Evolutionary conservation across 2,888 invertebrate genomes (phyloP).

Genomic region (Pristionchus arcanus): DNA sequence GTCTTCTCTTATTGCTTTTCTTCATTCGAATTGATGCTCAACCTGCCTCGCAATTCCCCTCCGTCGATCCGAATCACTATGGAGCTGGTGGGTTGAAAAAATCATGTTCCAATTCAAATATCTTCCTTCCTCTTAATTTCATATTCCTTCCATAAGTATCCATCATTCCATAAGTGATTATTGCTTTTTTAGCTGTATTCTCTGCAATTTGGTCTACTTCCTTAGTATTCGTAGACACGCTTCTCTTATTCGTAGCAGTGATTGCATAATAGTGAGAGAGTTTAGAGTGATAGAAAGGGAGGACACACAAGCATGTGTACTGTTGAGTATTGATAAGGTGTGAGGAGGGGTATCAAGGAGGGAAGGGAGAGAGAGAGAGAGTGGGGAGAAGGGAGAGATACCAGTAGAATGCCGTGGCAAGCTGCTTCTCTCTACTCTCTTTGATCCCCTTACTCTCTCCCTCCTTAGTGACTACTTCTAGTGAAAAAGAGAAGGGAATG

Average conservation of each 20-base stretch:
- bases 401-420: not conserved
- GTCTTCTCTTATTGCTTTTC: not conserved
- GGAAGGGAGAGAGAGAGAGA: not conserved
- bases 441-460: not conserved
- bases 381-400: not conserved
- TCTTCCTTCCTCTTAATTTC: not conserved
- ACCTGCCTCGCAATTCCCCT: constrained; percentile 74
- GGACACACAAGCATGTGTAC: constrained; percentile 48
- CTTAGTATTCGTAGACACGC: not conserved
- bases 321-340: constrained; percentile 49
- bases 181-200: not conserved
- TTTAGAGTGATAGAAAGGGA: not conserved
- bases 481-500: not conserved
- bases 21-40: constrained; percentile 57
- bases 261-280: not conserved
- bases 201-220: not conserved
- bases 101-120: not conserved
- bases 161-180: no score
- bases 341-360: constrained; percentile 10
- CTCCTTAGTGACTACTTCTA: not conserved
- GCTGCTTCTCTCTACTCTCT: not conserved
- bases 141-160: no score
- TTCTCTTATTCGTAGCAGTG: not conserved
- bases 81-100: constrained; percentile 65
- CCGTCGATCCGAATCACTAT: constrained; percentile 76